Evolutionary conservation across 1,140 invertebrate genomes (phyloP).

Genomic region (Portunus trituberculatus): DNA sequence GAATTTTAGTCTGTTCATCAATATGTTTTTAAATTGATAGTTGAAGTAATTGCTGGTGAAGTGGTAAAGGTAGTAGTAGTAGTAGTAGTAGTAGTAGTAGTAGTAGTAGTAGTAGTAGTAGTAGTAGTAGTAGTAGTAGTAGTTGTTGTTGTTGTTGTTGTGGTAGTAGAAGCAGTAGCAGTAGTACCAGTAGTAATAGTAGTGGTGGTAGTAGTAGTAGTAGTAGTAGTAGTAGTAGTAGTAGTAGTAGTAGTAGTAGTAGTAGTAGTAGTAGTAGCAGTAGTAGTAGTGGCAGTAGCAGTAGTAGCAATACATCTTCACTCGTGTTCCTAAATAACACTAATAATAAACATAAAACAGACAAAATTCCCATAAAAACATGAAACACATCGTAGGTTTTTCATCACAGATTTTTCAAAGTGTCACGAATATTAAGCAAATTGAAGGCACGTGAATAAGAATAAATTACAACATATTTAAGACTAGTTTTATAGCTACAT

Average conservation of each 20-base stretch:
- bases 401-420: background rate
- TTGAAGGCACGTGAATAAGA: background rate
- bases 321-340: background rate
- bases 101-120: constrained; percentile 38
- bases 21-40: no score
- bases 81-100: constrained; percentile 35
- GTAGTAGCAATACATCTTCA: background rate
- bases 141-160: constrained; percentile 27
- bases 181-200: constrained; percentile 39
- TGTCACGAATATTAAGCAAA: background rate
- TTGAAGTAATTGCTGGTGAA: no score
- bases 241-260: constrained; percentile 46
- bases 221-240: constrained; percentile 46
- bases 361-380: background rate
- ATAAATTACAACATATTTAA: background rate
- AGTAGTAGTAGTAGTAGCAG: constrained; percentile 35
- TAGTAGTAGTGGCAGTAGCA: constrained; percentile 38
- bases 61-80: constrained; percentile 29
- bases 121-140: constrained; percentile 34
- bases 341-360: background rate
- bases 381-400: background rate
- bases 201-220: constrained; percentile 27
- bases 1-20: no score
- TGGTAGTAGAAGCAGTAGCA: constrained; percentile 32
- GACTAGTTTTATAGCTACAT: background rate